phyloP scores from a whole-genome alignment of 1,140 invertebrate species.

The Chironomus tepperi region DNA sequence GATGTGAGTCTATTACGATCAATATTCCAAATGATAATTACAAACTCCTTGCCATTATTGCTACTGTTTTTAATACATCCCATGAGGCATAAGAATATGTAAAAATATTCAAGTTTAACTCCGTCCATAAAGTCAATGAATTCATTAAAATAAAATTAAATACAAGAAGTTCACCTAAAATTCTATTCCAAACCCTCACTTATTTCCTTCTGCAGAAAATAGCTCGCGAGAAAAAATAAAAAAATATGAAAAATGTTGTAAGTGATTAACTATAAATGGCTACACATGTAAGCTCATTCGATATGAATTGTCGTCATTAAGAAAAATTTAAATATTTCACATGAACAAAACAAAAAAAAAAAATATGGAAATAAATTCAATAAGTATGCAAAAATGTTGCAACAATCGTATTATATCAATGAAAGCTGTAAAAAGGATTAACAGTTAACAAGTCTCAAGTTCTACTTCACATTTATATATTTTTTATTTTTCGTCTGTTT shows the following conservation, averaged over 20 bases:
- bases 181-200: too few species aligned
- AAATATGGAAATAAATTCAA: not conserved
- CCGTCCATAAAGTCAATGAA: too few species aligned
- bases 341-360: too few species aligned
- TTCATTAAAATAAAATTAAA: not conserved
- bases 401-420: not conserved
- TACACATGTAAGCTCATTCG: slow-evolving; percentile 1
- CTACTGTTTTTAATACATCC: not conserved
- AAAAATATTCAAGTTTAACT: not conserved
- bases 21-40: not conserved
- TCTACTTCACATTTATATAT: not conserved
- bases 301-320: not conserved
- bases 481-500: not conserved
- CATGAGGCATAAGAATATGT: too few species aligned
- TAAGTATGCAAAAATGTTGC: slow-evolving; percentile 16
- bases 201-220: not conserved
- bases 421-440: slow-evolving; percentile 3
- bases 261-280: not conserved
- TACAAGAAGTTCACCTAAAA: not conserved
- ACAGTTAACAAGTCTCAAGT: slow-evolving; percentile 16
- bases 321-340: too few species aligned
- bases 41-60: not conserved
- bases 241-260: not conserved
- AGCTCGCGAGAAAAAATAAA: not conserved
- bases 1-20: not conserved